A percentile compares a stretch with the other conserved stretches of the same genome.
phyloP scores from a whole-genome alignment of 2,888 invertebrate species.

The Mesochorus sp. region DNA sequence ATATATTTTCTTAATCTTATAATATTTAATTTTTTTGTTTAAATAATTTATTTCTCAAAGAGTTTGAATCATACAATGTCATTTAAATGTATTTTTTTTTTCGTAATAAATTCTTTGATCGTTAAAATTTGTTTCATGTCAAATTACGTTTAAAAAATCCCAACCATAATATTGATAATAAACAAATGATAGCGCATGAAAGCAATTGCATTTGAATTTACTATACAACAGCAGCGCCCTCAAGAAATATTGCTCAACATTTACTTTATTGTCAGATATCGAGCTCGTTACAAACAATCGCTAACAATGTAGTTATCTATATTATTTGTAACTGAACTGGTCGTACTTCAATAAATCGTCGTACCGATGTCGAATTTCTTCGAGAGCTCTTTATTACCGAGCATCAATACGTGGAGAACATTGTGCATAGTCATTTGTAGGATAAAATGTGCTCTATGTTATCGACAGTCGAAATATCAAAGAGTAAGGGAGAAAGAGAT shows the following conservation, averaged over 20 bases:
- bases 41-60: too few relatives aligned
- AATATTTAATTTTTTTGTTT: too few relatives aligned
- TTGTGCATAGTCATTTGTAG: neutral
- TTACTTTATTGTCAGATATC: slow-evolving; percentile 1
- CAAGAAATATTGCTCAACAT: neutral
- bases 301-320: neutral
- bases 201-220: neutral
- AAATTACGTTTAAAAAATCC: too few relatives aligned
- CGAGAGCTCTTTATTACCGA: slow-evolving; percentile 6
- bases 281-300: neutral
- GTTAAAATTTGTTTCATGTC: too few relatives aligned
- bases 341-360: neutral
- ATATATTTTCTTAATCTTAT: too few relatives aligned
- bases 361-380: neutral
- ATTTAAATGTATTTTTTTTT: too few relatives aligned
- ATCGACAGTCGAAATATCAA: too few relatives aligned
- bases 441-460: neutral
- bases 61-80: too few relatives aligned
- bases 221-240: neutral
- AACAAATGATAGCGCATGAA: neutral
- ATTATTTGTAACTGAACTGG: neutral
- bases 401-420: neutral
- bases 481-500: too few relatives aligned
- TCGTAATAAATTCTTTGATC: neutral
- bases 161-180: too few relatives aligned